These are phyloP conservation scores for Xylota sylvarum DNA, from an alignment of 2,888 invertebrate species.

Conservation along the genomic window DNA sequence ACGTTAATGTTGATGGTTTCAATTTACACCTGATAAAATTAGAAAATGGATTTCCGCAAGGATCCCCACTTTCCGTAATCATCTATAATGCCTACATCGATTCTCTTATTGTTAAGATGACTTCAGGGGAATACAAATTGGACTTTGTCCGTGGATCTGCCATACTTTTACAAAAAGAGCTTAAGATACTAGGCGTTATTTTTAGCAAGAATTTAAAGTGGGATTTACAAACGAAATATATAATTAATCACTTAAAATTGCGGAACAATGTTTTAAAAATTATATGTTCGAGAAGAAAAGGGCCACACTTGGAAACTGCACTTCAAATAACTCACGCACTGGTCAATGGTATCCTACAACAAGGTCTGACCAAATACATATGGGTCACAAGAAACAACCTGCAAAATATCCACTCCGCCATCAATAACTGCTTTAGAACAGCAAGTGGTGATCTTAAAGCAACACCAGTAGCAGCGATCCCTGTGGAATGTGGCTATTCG, in stretches of 20 bases:
- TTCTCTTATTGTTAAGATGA: not conserved
- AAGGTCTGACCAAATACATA: conserved; percentile 6
- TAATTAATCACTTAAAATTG: not conserved
- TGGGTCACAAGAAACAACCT: conserved; percentile 21
- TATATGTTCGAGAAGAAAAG: conserved; percentile 8
- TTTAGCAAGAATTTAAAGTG: conserved; percentile 16
- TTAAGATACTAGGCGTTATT: not conserved
- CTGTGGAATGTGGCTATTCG: not conserved
- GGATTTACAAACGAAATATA: too few species aligned
- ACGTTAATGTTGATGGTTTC: conserved; percentile 25
- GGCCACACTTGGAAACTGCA: conserved; percentile 9
- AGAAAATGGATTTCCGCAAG: conserved; percentile 21
- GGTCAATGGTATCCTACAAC: not conserved
- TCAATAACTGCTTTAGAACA: conserved; percentile 26
- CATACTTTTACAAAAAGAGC: not conserved
- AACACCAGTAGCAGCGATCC: not conserved
- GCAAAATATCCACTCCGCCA: not conserved
- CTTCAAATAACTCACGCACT: not conserved
- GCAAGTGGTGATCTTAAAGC: conserved; percentile 13
- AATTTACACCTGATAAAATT: not conserved
- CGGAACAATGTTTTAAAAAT: conserved; percentile 7
- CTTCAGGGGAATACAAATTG: not conserved
- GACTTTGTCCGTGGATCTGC: not conserved
- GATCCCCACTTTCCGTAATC: conserved; percentile 7
- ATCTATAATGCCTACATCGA: conserved; percentile 27